Conservation (phyloP, 2,888 invertebrate genomes). For the Reticulitermes lucifugus region DNA sequence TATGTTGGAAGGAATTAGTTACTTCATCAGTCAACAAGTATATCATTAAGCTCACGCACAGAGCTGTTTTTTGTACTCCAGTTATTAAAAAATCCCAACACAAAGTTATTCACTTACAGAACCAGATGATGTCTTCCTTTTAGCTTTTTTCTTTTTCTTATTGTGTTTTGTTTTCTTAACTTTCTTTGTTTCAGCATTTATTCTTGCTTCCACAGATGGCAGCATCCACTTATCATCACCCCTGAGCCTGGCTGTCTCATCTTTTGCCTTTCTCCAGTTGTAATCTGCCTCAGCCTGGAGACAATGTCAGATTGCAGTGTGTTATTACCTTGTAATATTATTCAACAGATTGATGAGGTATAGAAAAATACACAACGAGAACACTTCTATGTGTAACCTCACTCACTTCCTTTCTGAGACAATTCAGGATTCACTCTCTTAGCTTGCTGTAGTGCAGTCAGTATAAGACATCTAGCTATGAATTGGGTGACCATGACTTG, state of each 20-base stretch:
- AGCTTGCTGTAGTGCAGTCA: neutral
- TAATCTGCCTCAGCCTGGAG: conserved; percentile 57
- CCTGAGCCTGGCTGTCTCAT: conserved; percentile 56
- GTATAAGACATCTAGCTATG: neutral
- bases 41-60: no score
- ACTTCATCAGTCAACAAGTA: no score
- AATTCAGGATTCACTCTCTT: neutral
- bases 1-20: no score
- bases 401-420: neutral
- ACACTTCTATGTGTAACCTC: no score
- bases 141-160: conserved; percentile 49
- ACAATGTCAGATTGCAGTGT: neutral
- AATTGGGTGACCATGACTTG: no score
- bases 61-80: no score
- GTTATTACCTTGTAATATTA: neutral
- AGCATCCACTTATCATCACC: conserved; percentile 63
- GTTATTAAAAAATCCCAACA: no score
- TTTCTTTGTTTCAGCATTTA: conserved; percentile 46
- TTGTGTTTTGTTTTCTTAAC: conserved; percentile 48
- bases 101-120: conserved; percentile 39
- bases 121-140: conserved; percentile 42
- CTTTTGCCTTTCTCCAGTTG: conserved; percentile 53
- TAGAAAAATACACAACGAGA: no score
- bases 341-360: neutral
- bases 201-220: conserved; percentile 60